Evolutionary conservation across 2,888 invertebrate species (phyloP).

Genomic region (Entomobrya proxima): DNA sequence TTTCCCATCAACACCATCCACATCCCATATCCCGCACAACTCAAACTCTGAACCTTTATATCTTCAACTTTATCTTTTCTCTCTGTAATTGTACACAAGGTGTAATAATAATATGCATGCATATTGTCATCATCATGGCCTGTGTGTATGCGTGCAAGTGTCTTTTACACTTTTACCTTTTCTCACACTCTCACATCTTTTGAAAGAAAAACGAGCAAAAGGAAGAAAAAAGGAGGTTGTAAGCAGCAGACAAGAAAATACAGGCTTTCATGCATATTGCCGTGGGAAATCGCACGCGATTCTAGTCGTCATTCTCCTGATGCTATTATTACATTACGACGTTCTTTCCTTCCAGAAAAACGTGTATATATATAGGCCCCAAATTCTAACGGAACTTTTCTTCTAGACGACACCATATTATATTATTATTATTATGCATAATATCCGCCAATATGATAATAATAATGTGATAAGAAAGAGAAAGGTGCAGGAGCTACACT

Average conservation of each 20-base stretch:
- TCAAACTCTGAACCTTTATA: background rate
- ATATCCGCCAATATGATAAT: slow-evolving; percentile 14
- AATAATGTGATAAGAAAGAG: background rate
- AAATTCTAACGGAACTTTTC: background rate
- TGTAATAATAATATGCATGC: slow-evolving; percentile 26
- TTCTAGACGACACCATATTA: background rate
- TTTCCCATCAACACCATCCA: background rate
- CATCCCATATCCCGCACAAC: background rate
- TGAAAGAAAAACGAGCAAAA: background rate
- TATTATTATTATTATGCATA: slow-evolving; percentile 25
- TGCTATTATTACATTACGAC: slow-evolving; percentile 17
- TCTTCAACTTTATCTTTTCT: background rate
- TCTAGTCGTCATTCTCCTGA: background rate
- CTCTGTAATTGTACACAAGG: background rate
- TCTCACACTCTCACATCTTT: background rate
- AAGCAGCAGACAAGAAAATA: slow-evolving; percentile 6
- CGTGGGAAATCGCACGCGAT: slow-evolving; percentile 42
- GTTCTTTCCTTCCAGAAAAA: background rate
- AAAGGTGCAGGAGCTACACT: background rate
- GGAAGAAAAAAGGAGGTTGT: background rate
- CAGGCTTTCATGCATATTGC: background rate
- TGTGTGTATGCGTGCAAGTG: slow-evolving; percentile 6
- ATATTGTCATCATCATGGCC: background rate
- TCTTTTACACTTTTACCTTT: slow-evolving; percentile 6
- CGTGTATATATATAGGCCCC: background rate